Evolutionary conservation across 2,888 invertebrate species (phyloP), one percentile per base, ranked within the genome.

Genomic region (Mesorhabditis sp.): DNA sequence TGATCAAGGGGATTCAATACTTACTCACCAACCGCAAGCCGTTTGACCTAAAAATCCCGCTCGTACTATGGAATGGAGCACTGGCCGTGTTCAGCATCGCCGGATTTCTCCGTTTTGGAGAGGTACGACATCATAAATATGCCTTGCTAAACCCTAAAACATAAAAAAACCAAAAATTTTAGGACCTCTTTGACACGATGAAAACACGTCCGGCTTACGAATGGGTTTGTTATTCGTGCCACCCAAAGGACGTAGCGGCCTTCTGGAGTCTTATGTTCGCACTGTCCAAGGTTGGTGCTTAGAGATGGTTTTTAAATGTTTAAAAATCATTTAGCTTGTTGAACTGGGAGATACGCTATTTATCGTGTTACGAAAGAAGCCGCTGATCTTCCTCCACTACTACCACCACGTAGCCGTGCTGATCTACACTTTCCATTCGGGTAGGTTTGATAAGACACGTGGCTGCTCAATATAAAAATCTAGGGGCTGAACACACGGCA

Each of bases 61-160:
- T 89, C 43, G 83, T 86, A 13, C 62, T 86, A 42, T 88, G 88
- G 88, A 89, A 88, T 77, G 85, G 85, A 45, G 76, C 83, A 5
- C 78, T 89, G 62, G 88, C 87, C 4, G 68, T 87, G 4, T 89
- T 88, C 80, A 88, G 88, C 79, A 87, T 88, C 10, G 72, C 86
- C 43, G 88, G 88, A 4, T 85, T 87, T 4, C 74, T 87, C 4
- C 80, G 88, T 44, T 82, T 83, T 66, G 73, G 79, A 3, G 80
- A 82, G 73, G 82, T 80, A 61, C 28, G 69, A 62, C 43, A 41
- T 42, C 15, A 61, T 28, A 62, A 10, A 13, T 43, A 42, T 45
- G 65, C 6, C 43, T 50, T 15, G 7, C 41, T 63, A 15, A n/a
- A 7, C n/a, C 3, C 41, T 15, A 43, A 13, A 65, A 10, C n/a